These are phyloP conservation scores for Megalurothrips usitatus DNA, from an alignment of 2,888 invertebrate genomes.

Conservation along the genomic window DNA sequence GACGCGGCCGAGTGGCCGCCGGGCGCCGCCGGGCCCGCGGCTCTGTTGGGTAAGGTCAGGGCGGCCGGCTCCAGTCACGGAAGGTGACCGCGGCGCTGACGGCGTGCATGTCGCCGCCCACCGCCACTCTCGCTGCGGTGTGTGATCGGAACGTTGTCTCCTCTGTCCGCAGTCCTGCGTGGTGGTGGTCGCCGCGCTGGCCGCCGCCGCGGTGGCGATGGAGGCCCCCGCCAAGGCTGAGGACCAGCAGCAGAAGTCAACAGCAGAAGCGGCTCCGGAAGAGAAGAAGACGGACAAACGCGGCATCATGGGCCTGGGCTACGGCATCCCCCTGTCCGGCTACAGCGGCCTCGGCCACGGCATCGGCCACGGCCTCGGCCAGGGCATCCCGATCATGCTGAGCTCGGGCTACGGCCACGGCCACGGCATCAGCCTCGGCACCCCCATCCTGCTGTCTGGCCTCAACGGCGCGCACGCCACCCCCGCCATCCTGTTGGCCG, in stretches of 20 bases:
- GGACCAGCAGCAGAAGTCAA: background rate
- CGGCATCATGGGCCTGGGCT: background rate
- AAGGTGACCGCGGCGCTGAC: no score
- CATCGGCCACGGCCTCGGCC: background rate
- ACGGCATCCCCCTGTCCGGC: background rate
- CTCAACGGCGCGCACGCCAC: slow-evolving; percentile 10
- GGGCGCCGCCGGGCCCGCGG: no score
- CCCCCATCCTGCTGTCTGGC: slow-evolving; percentile 11
- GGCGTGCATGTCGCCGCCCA: no score
- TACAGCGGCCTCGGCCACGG: background rate
- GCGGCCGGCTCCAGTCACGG: no score
- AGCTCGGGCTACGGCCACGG: background rate
- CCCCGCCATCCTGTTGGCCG: background rate
- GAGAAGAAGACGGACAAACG: slow-evolving; percentile 18
- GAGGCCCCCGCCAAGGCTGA: background rate
- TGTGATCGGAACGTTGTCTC: background rate
- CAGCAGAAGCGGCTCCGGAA: background rate
- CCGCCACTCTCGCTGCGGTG: no score
- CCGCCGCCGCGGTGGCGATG: background rate
- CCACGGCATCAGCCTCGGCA: background rate
- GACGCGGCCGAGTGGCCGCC: no score
- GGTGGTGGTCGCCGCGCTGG: background rate
- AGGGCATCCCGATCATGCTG: background rate
- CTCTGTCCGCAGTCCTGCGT: background rate
- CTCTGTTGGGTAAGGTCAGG: no score